Conservation (phyloP, 2,888 invertebrate genomes). For the Dasysyrphus tricinctus region DNA sequence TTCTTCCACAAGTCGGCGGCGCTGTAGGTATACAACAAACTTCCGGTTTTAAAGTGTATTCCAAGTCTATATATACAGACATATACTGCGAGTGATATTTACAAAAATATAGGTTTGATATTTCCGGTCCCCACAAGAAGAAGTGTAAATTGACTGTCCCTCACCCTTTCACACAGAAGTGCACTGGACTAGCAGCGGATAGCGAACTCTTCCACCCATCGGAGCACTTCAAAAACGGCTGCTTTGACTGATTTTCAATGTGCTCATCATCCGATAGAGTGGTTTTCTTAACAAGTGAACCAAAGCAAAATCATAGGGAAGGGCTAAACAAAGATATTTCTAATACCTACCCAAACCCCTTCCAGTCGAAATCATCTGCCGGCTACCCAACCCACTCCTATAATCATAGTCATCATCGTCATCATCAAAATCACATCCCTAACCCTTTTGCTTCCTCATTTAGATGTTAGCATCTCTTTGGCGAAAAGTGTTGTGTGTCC, state of each 20-base stretch:
- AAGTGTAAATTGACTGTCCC: conserved; percentile 58
- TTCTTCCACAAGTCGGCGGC: neutral
- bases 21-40: conserved; percentile 31
- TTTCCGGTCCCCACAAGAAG: conserved; percentile 59
- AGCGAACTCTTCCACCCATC: conserved; percentile 57
- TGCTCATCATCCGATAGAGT: conserved; percentile 75
- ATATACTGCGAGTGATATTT: conserved; percentile 6
- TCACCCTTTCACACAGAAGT: neutral
- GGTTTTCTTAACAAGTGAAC: conserved; percentile 73
- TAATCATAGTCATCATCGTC: conserved; percentile 34
- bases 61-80: neutral
- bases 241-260: conserved; percentile 75
- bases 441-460: conserved; percentile 65
- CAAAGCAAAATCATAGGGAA: conserved; percentile 62
- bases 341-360: conserved; percentile 43
- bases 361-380: conserved; percentile 14
- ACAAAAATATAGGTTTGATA: conserved; percentile 67
- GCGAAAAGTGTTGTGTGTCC: conserved; percentile 50
- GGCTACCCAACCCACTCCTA: conserved; percentile 13
- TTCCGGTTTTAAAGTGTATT: conserved; percentile 55
- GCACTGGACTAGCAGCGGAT: neutral
- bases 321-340: conserved; percentile 71
- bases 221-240: conserved; percentile 68
- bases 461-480: conserved; percentile 51
- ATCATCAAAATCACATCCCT: conserved; percentile 55